phyloP scores from a whole-genome alignment of 2,888 invertebrate species.

The Melieria picta region DNA sequence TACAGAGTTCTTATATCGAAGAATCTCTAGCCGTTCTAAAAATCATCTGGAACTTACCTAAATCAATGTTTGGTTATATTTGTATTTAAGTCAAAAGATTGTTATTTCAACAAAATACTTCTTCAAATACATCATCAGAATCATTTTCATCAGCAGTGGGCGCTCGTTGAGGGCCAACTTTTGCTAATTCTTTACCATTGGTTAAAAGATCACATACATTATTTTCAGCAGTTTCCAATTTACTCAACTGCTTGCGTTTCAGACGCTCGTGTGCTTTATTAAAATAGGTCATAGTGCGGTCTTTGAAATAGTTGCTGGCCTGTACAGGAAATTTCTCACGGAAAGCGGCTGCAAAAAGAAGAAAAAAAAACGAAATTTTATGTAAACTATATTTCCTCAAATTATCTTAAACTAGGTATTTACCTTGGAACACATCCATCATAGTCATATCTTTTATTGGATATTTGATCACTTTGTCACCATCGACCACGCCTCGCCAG shows the following conservation, averaged over 20 bases:
- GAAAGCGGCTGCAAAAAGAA: conserved; percentile 33
- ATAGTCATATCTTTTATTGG: conserved; percentile 39
- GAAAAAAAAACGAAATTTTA: background rate
- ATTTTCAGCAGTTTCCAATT: background rate
- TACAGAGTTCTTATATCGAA: no score
- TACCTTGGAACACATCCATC: conserved; percentile 40
- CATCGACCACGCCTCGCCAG: conserved; percentile 39
- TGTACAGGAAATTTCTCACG: conserved; percentile 38
- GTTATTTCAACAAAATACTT: conserved; percentile 26
- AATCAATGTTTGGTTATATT: no score
- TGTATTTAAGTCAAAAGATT: background rate
- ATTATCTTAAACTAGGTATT: background rate
- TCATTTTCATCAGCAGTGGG: conserved; percentile 17
- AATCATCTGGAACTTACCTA: no score
- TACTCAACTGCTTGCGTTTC: conserved; percentile 33
- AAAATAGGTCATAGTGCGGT: conserved; percentile 38
- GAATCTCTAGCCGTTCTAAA: no score
- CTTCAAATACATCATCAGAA: conserved; percentile 32
- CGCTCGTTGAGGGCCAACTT: conserved; percentile 5
- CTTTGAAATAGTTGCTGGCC: conserved; percentile 33
- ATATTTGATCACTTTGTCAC: conserved; percentile 36
- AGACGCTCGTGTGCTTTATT: conserved; percentile 38
- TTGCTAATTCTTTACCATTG: background rate
- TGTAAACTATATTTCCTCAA: no score
- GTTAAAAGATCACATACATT: conserved; percentile 9